Conservation (phyloP, 2,113 vertebrate species). For the Plotosus lineatus region DNA sequence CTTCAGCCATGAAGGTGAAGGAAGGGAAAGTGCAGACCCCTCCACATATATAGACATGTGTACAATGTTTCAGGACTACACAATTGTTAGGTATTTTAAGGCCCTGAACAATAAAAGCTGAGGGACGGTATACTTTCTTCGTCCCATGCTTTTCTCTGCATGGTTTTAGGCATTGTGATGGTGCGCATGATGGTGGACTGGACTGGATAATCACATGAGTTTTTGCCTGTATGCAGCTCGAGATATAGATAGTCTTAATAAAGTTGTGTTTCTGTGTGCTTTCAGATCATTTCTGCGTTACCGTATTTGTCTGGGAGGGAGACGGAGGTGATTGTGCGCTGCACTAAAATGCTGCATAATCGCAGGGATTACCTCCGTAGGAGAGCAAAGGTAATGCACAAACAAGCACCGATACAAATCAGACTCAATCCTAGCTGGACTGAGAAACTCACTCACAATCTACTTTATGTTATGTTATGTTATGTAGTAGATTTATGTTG, state of each 20-base stretch:
- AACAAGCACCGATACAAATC: background rate
- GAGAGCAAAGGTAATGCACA: constrained; percentile 50
- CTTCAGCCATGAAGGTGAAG: no score
- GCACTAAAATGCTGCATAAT: constrained; percentile 59
- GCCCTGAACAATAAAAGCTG: background rate
- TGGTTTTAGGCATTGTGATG: background rate
- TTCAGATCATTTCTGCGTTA: constrained; percentile 54
- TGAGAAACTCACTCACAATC: no score
- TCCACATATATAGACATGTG: no score
- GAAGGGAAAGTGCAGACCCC: no score
- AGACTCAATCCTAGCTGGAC: no score
- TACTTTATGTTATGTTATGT: no score
- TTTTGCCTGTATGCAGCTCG: no score
- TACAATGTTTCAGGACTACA: no score
- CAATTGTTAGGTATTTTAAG: background rate
- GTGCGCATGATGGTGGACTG: background rate
- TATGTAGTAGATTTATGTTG: no score
- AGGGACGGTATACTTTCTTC: background rate
- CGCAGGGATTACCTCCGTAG: constrained; percentile 57
- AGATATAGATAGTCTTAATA: background rate
- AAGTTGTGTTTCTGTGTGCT: background rate
- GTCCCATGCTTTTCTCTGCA: background rate
- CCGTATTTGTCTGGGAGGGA: constrained; percentile 54
- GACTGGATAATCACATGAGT: background rate
- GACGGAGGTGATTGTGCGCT: constrained; percentile 54